A percentile compares a stretch with the other conserved stretches of the same genome.
Evolutionary conservation across 2,113 vertebrate genomes (phyloP).

Genomic region (Pseudolaguvia tuberculata): DNA sequence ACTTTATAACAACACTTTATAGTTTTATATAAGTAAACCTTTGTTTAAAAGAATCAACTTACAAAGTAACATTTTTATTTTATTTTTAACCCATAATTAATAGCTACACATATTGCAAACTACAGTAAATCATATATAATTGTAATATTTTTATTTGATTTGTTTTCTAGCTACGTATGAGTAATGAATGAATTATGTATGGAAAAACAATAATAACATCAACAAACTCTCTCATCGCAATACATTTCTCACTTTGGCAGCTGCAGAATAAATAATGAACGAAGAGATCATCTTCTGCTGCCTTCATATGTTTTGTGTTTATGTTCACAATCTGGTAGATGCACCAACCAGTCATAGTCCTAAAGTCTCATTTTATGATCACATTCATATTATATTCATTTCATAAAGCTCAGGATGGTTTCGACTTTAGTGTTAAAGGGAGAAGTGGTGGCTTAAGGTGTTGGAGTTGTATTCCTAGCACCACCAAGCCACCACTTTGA

Average conservation of each 20-base stretch:
- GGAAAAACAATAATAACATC: not conserved
- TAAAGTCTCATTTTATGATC: not conserved
- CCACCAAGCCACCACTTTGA: too few species aligned
- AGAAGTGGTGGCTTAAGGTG: too few species aligned
- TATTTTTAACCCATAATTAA: too few species aligned
- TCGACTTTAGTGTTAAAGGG: too few species aligned
- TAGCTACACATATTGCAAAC: too few species aligned
- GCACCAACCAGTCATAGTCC: not conserved
- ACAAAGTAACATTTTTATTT: too few species aligned
- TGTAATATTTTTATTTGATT: not conserved
- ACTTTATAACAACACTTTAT: too few species aligned
- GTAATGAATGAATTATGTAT: not conserved
- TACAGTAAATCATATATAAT: too few species aligned
- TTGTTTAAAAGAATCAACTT: not conserved
- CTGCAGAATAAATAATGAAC: constrained; percentile 31
- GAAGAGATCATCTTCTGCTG: constrained; percentile 39
- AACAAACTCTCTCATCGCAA: not conserved
- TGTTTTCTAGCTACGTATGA: not conserved
- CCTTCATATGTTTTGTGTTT: not conserved
- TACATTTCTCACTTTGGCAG: constrained; percentile 7
- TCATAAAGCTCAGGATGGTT: too few species aligned
- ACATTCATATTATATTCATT: not conserved
- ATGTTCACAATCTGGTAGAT: not conserved
- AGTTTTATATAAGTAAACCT: not conserved
- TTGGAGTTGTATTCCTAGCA: too few species aligned